Evolutionary conservation across 2,113 vertebrate species (phyloP), one percentile per base, ranked within the genome.

Genomic region (Galeopterus variegatus): DNA sequence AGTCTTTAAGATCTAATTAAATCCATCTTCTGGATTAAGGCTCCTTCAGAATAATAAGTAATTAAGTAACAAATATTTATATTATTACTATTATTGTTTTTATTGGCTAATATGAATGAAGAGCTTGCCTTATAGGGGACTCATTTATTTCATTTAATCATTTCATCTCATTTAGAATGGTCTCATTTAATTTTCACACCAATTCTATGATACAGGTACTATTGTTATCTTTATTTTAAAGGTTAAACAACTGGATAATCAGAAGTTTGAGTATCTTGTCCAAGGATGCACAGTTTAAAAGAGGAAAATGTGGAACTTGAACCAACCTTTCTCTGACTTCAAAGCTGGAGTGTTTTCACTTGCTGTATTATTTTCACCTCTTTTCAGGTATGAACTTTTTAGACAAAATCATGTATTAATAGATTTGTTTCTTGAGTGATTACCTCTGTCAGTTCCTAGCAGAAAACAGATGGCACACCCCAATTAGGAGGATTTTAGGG

Each of bases 381-480:
- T 95, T 97, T 95, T 93, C 77, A 95, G 81, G 36, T 70, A 54
- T 48, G 76, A 52, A 52, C 19, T 41, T 96, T 93, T 85, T 28
- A 69, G 36, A 81, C 58, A 86, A 95, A 95, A 89, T 95, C 23
- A 82, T 84, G 75, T 92, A 41, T 54, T 60, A 88, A 60, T 76
- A 82, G 18, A 67, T 48, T 92, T 76, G 54, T 93, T 81, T 96
- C 73, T 92, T 89, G 65, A 86, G 60, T 93, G 45, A 91, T 85
- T 65, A 95, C 48, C 33, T 86, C 87, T 77, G 48, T 89, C 77
- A 65, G 24, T 58, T 58, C 41, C 83, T 93, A 79, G 81, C 31
- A 95, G 60, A 81, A 96, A 96, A 88, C 65, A 97, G 93, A 84
- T 70, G 77, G 65, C 14, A 79, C 8, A 76, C 9, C 73, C n/a